Evolutionary conservation across 2,888 invertebrate species (phyloP), one percentile per base, ranked within the genome.

Genomic region (Caenorhabditis becei): DNA sequence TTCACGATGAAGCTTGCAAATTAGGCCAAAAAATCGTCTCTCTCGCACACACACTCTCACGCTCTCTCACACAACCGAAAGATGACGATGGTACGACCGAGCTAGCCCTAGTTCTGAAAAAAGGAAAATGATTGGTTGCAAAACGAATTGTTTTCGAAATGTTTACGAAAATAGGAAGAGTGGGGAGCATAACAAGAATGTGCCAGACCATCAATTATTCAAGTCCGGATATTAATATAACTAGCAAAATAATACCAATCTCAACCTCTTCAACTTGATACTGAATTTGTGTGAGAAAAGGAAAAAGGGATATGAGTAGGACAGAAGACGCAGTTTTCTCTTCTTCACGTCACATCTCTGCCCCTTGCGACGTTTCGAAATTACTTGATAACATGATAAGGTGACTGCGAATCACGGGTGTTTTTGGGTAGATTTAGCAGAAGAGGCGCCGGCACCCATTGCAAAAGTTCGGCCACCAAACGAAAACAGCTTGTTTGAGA

Each of bases 91-190:
- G 66, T 28, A 72, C 59, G 54, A 66, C 56, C 66, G 70, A 32
- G 58, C 65, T 54, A 51, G 59, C 80, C 72, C 75, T 63, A 75
- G 70, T 75, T 80, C 70, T 75, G 72, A 44, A 75, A 80, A 74
- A 51, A 67, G 37, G 20, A 28, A 47, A 28, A n/a, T n/a, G n/a
- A n/a, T n/a, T n/a, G n/a, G n/a, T n/a, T n/a, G n/a, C n/a, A n/a
- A n/a, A n/a, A 56, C 37, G 14, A 7, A 51, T 32, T 32, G 4
- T 32, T 4, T 4, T 7, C 10, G 47, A 20, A 49, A 49, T 18
- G 16, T 18, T 16, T 20, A 49, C 18, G 20, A 49, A 18, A 49
- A 41, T 18, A 44, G n/a, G n/a, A 44, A 61, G 47, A 47, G 3
- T 58, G 58, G 58, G 35, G 23, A 18, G 51, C 1, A 51, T 18